Evolutionary conservation across 1,140 invertebrate genomes (phyloP).

Genomic region (Caligus rogercresseyi): DNA sequence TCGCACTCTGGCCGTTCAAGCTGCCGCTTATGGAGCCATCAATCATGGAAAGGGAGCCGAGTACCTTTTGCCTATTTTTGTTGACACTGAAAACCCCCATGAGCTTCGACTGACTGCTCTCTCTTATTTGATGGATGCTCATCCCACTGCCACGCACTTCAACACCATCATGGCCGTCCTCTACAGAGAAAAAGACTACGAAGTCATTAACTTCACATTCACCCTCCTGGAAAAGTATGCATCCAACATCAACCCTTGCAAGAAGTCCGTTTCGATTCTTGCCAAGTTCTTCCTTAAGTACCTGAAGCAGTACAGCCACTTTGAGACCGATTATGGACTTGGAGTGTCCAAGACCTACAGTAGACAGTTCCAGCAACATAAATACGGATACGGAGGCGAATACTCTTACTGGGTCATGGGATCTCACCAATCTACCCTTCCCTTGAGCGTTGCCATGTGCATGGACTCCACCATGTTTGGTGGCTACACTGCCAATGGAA

Average conservation of each 20-base stretch:
- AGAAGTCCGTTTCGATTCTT: neutral
- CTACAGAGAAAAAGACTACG: slow-evolving; percentile 12
- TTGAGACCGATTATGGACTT: slow-evolving; percentile 12
- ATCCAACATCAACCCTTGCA: slow-evolving; percentile 2
- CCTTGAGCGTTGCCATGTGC: neutral
- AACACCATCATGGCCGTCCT: neutral
- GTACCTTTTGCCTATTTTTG: neutral
- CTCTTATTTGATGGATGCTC: too few relatives aligned
- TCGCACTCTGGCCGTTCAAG: neutral
- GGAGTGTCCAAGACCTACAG: slow-evolving; percentile 14
- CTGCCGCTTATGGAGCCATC: neutral
- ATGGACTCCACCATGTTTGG: slow-evolving; percentile 5
- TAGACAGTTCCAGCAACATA: slow-evolving; percentile 5
- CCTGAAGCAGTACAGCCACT: slow-evolving; percentile 9
- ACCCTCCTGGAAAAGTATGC: slow-evolving; percentile 13
- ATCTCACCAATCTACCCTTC: neutral
- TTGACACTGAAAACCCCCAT: neutral
- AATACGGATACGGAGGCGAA: slow-evolving; percentile 11
- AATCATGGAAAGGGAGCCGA: neutral
- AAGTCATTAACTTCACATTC: slow-evolving; percentile 11
- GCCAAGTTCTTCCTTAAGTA: slow-evolving; percentile 13
- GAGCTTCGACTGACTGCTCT: slow-evolving; percentile 1
- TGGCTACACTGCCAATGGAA: slow-evolving; percentile 2
- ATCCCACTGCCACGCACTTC: neutral
- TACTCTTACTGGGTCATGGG: slow-evolving; percentile 1